Percentiles rank a stretch among this genome's conserved stretches.
These are phyloP conservation scores for Drosophila athabasca DNA, from an alignment of 1,140 invertebrate genomes.

Conservation along the genomic window DNA sequence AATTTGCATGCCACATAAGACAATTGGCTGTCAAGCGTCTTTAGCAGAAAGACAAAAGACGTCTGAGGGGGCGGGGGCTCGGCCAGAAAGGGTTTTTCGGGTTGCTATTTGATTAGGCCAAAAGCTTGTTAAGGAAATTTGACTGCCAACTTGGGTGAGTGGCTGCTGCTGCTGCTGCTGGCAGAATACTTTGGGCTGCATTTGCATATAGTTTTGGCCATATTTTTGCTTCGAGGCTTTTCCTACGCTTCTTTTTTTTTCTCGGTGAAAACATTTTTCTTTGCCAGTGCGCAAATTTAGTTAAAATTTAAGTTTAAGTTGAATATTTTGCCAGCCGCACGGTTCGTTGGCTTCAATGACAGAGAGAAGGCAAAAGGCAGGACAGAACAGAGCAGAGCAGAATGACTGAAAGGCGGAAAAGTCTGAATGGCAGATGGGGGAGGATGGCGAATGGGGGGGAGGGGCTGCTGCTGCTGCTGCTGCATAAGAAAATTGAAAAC, in stretches of 20 bases:
- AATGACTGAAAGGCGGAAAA: conserved; percentile 1
- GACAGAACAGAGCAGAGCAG: no score
- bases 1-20: conserved; percentile 81
- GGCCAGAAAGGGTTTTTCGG: conserved; percentile 32
- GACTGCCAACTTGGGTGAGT: conserved; percentile 76
- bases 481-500: conserved; percentile 77
- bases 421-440: no score
- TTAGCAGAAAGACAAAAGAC: conserved; percentile 53
- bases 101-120: conserved; percentile 77
- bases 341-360: conserved; percentile 68
- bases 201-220: conserved; percentile 79
- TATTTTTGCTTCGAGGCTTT: conserved; percentile 55
- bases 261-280: no score
- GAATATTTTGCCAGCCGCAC: conserved; percentile 47
- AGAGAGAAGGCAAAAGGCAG: conserved; percentile 19
- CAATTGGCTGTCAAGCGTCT: conserved; percentile 77
- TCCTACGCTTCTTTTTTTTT: conserved; percentile 14
- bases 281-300: conserved; percentile 56
- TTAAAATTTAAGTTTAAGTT: conserved; percentile 81
- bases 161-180: conserved; percentile 21
- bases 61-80: conserved; percentile 30
- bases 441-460: no score
- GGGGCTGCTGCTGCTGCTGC: neutral
- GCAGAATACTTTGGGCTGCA: conserved; percentile 24
- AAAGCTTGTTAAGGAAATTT: conserved; percentile 80